These are phyloP conservation scores for Pogoniulus pusillus DNA, from an alignment of 2,797 vertebrate genomes.

Conservation along the genomic window DNA sequence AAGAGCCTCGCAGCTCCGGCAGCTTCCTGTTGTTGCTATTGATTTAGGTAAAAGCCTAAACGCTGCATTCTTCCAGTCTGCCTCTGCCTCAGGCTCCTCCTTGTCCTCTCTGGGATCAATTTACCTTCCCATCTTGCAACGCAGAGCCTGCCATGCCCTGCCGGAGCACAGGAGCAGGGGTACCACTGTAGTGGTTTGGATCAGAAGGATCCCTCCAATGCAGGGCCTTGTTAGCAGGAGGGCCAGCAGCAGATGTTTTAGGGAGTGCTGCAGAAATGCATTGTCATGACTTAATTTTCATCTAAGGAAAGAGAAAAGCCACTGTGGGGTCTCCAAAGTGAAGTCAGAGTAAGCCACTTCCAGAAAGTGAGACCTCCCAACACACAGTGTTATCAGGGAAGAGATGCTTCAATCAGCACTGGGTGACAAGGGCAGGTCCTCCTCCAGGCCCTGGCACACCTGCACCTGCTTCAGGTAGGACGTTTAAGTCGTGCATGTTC, in stretches of 20 bases:
- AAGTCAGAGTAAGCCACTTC: background rate
- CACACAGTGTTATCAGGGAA: too few relatives aligned
- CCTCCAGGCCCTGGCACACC: too few relatives aligned
- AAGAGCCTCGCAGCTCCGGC: background rate
- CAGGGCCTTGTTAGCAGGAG: background rate
- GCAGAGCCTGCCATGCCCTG: background rate
- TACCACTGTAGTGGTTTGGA: background rate
- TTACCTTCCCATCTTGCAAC: slow-evolving; percentile 8
- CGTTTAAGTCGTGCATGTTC: too few relatives aligned
- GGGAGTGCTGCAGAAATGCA: background rate
- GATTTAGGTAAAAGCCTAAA: slow-evolving; percentile 55
- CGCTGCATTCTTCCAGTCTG: background rate
- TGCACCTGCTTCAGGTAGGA: too few relatives aligned
- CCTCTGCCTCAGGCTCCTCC: slow-evolving; percentile 2
- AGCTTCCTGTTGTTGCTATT: slow-evolving; percentile 17
- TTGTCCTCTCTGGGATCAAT: slow-evolving; percentile 56
- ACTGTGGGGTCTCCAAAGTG: background rate
- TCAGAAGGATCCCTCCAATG: background rate
- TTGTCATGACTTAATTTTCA: background rate
- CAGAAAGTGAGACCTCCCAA: too few relatives aligned
- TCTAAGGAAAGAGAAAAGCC: background rate
- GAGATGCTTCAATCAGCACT: too few relatives aligned
- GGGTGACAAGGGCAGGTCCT: too few relatives aligned
- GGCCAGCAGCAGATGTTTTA: background rate
- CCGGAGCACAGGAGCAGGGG: background rate